Conservation (phyloP, 2,113 vertebrate species). For the Pomatostomus ruficeps region DNA sequence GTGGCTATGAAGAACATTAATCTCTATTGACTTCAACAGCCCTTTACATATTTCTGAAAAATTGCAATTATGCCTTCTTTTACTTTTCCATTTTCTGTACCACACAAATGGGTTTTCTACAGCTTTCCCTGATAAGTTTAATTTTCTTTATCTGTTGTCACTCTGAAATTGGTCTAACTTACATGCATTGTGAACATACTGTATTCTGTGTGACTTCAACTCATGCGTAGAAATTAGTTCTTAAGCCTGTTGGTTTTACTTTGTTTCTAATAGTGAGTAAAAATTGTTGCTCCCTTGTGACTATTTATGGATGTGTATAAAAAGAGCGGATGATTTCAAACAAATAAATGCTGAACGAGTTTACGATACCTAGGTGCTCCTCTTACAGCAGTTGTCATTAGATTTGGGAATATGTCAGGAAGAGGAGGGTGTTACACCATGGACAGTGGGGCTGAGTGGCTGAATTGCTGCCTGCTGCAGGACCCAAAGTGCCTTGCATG, state of each 20-base stretch:
- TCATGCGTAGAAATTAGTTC: not conserved
- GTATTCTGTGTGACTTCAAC: not conserved
- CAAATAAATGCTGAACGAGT: not conserved
- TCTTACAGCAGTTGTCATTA: not conserved
- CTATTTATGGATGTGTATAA: not conserved
- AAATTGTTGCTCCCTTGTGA: not conserved
- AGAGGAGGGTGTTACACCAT: accelerated
- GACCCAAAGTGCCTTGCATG: not conserved
- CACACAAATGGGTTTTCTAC: not conserved
- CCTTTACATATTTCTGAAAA: not conserved
- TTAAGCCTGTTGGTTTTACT: not conserved
- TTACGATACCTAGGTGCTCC: not conserved
- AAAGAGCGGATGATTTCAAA: not conserved
- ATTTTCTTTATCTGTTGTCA: not conserved
- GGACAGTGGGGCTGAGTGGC: not conserved
- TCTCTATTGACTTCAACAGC: not conserved
- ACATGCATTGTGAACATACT: not conserved
- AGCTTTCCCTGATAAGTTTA: not conserved
- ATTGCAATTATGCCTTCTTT: not conserved
- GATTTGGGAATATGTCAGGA: not conserved
- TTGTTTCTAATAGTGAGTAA: not conserved
- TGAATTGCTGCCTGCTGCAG: not conserved
- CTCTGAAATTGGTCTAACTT: not conserved
- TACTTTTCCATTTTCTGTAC: not conserved
- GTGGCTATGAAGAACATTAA: not conserved